Percentiles rank a stretch among this genome's conserved stretches.
phyloP scores from a whole-genome alignment of 2,888 invertebrate genomes.

The Troides oblongomaculatus region DNA sequence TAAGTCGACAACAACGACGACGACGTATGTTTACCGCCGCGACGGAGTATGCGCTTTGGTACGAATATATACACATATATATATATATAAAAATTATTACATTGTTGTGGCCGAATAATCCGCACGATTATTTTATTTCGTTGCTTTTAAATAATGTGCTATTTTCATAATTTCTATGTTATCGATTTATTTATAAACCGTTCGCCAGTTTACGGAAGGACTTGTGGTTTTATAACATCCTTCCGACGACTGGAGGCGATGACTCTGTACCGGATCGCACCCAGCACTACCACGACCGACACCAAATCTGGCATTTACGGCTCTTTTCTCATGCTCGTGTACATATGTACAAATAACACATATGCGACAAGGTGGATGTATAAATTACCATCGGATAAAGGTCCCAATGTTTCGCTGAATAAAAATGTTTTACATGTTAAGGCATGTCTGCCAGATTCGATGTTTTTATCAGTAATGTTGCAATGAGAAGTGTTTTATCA shows the following conservation, averaged over 20 bases:
- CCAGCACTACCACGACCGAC: background rate
- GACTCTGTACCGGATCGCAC: constrained; percentile 6
- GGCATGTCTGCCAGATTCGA: too few species aligned
- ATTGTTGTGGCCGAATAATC: constrained; percentile 19
- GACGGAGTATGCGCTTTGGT: constrained; percentile 17
- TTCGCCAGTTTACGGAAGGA: constrained; percentile 10
- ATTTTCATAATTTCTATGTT: background rate
- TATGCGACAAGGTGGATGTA: background rate
- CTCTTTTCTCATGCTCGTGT: background rate
- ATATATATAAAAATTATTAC: background rate
- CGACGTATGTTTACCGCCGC: constrained; percentile 7
- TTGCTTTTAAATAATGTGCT: constrained; percentile 25
- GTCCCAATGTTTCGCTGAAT: too few species aligned
- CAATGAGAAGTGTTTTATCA: too few species aligned
- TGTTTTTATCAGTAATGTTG: too few species aligned
- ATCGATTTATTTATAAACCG: background rate
- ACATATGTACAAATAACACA: background rate
- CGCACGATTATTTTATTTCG: constrained; percentile 25
- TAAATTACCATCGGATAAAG: too few species aligned
- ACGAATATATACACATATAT: background rate
- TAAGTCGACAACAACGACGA: background rate
- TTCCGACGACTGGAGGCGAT: constrained; percentile 6
- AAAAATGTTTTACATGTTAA: too few species aligned
- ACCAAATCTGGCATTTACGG: background rate
- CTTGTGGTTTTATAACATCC: background rate